Evolutionary conservation across 2,113 vertebrate species (phyloP).

Genomic region (Corvus hawaiiensis): DNA sequence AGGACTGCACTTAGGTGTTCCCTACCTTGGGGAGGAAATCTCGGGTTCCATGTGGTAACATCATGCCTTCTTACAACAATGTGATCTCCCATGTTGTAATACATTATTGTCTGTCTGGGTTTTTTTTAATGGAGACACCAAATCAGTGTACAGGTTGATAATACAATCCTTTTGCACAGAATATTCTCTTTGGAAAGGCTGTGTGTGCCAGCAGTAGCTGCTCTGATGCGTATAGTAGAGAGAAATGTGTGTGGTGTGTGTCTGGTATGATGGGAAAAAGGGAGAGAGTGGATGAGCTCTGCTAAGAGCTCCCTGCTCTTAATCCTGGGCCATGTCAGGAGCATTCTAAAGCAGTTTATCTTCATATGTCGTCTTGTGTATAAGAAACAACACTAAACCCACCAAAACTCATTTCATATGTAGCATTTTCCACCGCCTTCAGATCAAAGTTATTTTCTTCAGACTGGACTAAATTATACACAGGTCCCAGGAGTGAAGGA

Average conservation of each 20-base stretch:
- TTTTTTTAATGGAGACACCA: neutral
- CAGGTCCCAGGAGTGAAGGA: slow-evolving; percentile 81
- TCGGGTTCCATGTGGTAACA: neutral
- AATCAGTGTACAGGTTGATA: neutral
- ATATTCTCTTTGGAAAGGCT: slow-evolving; percentile 1
- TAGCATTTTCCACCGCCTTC: slow-evolving; percentile 74
- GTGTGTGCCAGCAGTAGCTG: neutral
- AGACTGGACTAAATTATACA: slow-evolving; percentile 80
- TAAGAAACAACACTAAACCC: slow-evolving; percentile 71
- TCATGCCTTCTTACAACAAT: neutral
- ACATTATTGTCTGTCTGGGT: neutral
- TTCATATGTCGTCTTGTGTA: slow-evolving; percentile 64
- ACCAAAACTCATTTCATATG: slow-evolving; percentile 79
- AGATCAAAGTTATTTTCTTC: slow-evolving; percentile 83
- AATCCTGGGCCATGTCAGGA: slow-evolving; percentile 51
- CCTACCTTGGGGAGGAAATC: neutral
- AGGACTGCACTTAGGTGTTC: neutral
- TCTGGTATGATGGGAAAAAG: neutral
- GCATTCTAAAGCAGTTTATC: slow-evolving; percentile 73
- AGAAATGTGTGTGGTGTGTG: neutral
- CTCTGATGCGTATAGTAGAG: neutral
- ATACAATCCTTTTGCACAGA: neutral
- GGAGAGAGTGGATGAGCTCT: neutral
- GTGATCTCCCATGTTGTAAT: neutral
- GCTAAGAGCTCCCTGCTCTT: slow-evolving; percentile 54